These are phyloP conservation scores for Acanthopleura granulata DNA, from an alignment of 2,888 invertebrate genomes.

Conservation along the genomic window DNA sequence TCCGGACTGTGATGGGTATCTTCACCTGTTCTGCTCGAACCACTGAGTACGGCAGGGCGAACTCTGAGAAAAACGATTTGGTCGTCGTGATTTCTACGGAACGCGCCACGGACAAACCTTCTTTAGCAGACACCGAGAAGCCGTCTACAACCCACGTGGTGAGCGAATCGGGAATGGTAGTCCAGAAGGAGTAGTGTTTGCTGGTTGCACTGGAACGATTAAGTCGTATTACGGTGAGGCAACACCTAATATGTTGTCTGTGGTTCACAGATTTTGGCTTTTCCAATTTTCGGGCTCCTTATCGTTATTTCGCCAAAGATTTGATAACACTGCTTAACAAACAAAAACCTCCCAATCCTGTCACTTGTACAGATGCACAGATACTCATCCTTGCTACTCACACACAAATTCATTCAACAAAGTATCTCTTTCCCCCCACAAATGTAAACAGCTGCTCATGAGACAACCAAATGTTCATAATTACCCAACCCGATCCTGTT, in stretches of 20 bases:
- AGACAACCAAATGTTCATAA: too few species aligned
- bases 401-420: too few species aligned
- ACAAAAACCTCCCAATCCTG: too few species aligned
- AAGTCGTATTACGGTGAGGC: not conserved
- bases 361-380: too few species aligned
- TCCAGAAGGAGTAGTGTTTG: not conserved
- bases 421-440: too few species aligned
- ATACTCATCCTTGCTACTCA: too few species aligned
- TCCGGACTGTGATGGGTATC: conserved; percentile 86
- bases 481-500: too few species aligned
- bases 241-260: not conserved
- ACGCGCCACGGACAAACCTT: conserved; percentile 82
- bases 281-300: not conserved
- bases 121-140: conserved; percentile 81
- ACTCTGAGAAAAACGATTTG: conserved; percentile 83
- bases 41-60: conserved; percentile 87
- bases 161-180: not conserved
- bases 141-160: conserved; percentile 77
- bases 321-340: too few species aligned
- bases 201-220: not conserved
- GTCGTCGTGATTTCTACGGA: conserved; percentile 79
- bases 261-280: not conserved
- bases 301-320: too few species aligned
- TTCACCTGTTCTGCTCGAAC: conserved; percentile 89
- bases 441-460: too few species aligned